phyloP scores from a whole-genome alignment of 2,888 invertebrate genomes.

The Omphaloscelis lunosa region DNA sequence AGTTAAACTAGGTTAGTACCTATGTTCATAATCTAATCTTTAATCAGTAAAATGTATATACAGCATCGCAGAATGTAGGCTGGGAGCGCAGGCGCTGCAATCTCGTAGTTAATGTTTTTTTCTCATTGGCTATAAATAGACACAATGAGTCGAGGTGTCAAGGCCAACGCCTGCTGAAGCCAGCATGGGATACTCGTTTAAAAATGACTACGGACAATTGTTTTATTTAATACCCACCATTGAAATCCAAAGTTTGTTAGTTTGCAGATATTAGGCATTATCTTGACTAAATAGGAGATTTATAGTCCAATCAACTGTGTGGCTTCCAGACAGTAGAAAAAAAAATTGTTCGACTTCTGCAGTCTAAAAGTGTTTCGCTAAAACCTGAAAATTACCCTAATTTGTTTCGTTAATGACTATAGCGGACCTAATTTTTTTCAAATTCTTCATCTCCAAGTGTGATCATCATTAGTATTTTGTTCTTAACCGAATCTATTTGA shows the following conservation, averaged over 20 bases:
- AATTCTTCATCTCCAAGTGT: not conserved
- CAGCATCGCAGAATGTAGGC: conserved; percentile 10
- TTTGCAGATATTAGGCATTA: not conserved
- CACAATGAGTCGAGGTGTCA: conserved; percentile 64
- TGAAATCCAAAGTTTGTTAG: not conserved
- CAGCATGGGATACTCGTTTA: conserved; percentile 25
- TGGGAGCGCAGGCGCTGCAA: conserved; percentile 40
- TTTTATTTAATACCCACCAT: not conserved
- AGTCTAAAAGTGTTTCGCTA: not conserved
- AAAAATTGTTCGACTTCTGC: not conserved
- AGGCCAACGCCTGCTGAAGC: conserved; percentile 49
- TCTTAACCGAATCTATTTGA: not conserved
- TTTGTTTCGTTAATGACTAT: not conserved
- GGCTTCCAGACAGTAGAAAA: not conserved
- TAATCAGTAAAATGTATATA: conserved; percentile 32
- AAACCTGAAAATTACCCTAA: not conserved
- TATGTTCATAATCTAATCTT: conserved; percentile 38
- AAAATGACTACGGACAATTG: not conserved
- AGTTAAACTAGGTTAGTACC: not conserved
- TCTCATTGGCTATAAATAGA: conserved; percentile 63
- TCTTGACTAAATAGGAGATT: not conserved
- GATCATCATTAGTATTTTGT: not conserved
- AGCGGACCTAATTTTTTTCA: not conserved
- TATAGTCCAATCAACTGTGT: not conserved
- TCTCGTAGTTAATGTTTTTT: conserved; percentile 54